phyloP scores from a whole-genome alignment of 64 coral and sea anemone species.

The Pocillopora verrucosa region DNA sequence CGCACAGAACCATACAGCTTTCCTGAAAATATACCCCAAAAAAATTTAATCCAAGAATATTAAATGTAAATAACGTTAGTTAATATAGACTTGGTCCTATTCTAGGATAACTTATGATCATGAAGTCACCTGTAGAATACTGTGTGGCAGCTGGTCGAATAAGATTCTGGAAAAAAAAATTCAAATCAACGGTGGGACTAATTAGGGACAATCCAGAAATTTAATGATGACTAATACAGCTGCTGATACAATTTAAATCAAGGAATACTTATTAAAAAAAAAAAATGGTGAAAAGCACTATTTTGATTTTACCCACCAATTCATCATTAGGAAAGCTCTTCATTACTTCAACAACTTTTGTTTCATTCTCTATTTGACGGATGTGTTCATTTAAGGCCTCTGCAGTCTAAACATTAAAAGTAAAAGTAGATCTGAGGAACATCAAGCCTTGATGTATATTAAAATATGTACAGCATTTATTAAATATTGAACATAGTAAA shows the following conservation, averaged over 20 bases:
- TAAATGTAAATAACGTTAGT: too few relatives aligned
- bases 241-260: too few relatives aligned
- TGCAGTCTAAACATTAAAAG: conserved; percentile 63
- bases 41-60: not conserved
- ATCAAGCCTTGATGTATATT: too few relatives aligned
- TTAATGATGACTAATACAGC: too few relatives aligned
- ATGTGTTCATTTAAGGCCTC: conserved; percentile 97
- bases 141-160: conserved; percentile 60
- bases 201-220: not conserved
- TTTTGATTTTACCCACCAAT: conserved; percentile 55
- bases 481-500: too few relatives aligned
- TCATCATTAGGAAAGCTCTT: conserved; percentile 99
- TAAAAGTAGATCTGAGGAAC: not conserved
- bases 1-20: conserved; percentile 15
- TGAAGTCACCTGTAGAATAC: not conserved
- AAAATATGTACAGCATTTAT: too few relatives aligned
- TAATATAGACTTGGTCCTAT: not conserved
- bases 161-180: conserved; percentile 68
- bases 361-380: conserved; percentile 96
- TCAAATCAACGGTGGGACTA: not conserved
- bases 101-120: not conserved
- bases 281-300: too few relatives aligned
- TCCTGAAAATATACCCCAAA: conserved; percentile 17
- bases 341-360: conserved; percentile 97
- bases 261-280: too few relatives aligned